Percentiles rank a stretch among this genome's conserved stretches.
These are phyloP conservation scores for Gymnosoma rotundatum DNA, from an alignment of 2,888 invertebrate species.

Conservation along the genomic window DNA sequence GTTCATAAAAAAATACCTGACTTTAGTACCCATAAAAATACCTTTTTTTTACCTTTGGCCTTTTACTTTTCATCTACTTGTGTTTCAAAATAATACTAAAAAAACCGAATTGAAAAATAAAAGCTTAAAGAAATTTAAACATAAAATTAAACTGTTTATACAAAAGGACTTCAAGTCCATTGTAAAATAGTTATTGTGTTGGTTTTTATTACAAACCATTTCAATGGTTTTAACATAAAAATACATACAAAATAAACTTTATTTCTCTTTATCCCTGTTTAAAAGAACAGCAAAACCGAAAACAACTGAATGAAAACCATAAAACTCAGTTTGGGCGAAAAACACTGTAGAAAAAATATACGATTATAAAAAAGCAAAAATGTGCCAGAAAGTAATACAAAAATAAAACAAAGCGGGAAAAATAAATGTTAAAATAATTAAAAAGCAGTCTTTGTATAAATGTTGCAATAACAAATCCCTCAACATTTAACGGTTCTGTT, in stretches of 20 bases:
- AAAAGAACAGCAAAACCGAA: conserved; percentile 5
- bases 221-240: conserved; percentile 54
- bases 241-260: conserved; percentile 52
- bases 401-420: neutral
- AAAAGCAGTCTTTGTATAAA: conserved; percentile 26
- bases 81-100: too few relatives aligned
- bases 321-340: conserved; percentile 14
- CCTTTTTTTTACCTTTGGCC: too few relatives aligned
- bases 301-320: neutral
- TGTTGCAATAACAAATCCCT: conserved; percentile 61
- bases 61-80: too few relatives aligned
- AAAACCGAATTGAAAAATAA: conserved; percentile 29
- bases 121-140: neutral
- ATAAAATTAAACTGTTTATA: conserved; percentile 3
- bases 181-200: conserved; percentile 9
- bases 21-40: too few relatives aligned
- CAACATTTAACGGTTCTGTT: conserved; percentile 53
- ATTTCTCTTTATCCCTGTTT: conserved; percentile 38
- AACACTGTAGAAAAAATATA: conserved; percentile 1
- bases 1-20: too few relatives aligned
- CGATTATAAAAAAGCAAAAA: neutral
- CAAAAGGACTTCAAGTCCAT: neutral
- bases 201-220: conserved; percentile 16
- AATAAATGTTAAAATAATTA: neutral
- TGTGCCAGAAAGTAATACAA: neutral